phyloP scores from a whole-genome alignment of 1,140 invertebrate genomes.

The Stegodyphus mimosarum region DNA sequence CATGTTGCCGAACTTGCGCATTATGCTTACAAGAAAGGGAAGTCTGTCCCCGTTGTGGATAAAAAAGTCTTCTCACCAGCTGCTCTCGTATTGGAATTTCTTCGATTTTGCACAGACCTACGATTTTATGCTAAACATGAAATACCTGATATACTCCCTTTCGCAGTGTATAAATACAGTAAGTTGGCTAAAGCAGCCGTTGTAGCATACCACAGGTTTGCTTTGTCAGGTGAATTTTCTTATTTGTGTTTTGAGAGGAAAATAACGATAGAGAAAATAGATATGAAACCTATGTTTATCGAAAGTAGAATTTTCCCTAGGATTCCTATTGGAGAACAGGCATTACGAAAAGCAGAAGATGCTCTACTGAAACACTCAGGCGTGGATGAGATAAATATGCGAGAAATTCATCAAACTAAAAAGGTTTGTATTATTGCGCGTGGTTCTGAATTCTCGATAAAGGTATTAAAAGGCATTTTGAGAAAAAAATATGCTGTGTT shows the following conservation, averaged over 20 bases:
- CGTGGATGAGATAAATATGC: neutral
- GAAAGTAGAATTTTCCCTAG: conserved; percentile 25
- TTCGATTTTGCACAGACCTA: conserved; percentile 31
- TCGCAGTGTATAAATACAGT: conserved; percentile 1
- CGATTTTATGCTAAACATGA: conserved; percentile 30
- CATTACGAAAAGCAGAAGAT: neutral
- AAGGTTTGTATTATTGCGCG: conserved; percentile 23
- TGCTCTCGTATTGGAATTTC: conserved; percentile 27
- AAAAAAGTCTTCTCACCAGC: conserved; percentile 7
- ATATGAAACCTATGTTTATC: conserved; percentile 29
- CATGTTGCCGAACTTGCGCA: conserved; percentile 19
- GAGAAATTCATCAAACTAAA: conserved; percentile 34
- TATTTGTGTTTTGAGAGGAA: neutral
- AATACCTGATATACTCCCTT: conserved; percentile 10
- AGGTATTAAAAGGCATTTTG: conserved; percentile 14
- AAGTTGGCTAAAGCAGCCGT: conserved; percentile 25
- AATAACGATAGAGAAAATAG: neutral
- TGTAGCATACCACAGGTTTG: conserved; percentile 35
- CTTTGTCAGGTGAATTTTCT: conserved; percentile 22
- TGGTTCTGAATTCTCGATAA: conserved; percentile 27
- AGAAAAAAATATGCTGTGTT: conserved; percentile 31
- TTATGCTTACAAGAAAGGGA: neutral
- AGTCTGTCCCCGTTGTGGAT: neutral
- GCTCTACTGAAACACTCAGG: neutral
- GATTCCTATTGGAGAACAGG: neutral